phyloP scores from a whole-genome alignment of 2,113 vertebrate genomes.

The Salminus brasiliensis region DNA sequence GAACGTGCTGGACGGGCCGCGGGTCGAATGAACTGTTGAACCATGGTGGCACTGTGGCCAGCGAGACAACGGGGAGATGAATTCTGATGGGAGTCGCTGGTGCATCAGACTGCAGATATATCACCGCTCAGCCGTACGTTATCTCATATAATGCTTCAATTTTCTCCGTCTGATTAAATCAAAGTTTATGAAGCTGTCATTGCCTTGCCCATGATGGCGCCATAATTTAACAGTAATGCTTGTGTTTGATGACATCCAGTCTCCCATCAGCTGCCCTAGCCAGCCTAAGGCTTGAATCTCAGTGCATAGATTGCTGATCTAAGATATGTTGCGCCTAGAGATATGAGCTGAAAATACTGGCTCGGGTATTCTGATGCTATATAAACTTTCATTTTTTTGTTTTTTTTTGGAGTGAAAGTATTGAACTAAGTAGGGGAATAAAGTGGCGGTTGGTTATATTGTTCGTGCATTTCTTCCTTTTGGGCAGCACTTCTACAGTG shows the following conservation, averaged over 20 bases:
- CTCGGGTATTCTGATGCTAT: too few relatives aligned
- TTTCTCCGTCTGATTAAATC: conserved; percentile 74
- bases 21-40: conserved; percentile 59
- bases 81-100: conserved; percentile 66
- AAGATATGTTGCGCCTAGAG: background rate
- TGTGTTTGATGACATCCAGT: conserved; percentile 66
- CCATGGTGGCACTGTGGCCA: conserved; percentile 48
- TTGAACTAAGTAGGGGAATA: too few relatives aligned
- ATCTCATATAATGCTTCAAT: conserved; percentile 72
- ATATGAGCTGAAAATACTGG: background rate
- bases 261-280: conserved; percentile 6
- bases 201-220: conserved; percentile 64
- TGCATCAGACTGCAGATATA: conserved; percentile 65
- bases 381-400: too few relatives aligned
- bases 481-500: too few relatives aligned
- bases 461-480: too few relatives aligned
- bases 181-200: conserved; percentile 77
- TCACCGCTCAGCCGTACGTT: conserved; percentile 68
- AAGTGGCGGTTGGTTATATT: too few relatives aligned
- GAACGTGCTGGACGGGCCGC: background rate
- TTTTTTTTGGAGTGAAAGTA: too few relatives aligned
- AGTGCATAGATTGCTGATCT: conserved; percentile 9
- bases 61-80: conserved; percentile 50
- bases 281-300: conserved; percentile 5
- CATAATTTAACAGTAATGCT: conserved; percentile 66